Conservation (phyloP, 2,888 invertebrate species). For the Drosophila vallismaia region DNA sequence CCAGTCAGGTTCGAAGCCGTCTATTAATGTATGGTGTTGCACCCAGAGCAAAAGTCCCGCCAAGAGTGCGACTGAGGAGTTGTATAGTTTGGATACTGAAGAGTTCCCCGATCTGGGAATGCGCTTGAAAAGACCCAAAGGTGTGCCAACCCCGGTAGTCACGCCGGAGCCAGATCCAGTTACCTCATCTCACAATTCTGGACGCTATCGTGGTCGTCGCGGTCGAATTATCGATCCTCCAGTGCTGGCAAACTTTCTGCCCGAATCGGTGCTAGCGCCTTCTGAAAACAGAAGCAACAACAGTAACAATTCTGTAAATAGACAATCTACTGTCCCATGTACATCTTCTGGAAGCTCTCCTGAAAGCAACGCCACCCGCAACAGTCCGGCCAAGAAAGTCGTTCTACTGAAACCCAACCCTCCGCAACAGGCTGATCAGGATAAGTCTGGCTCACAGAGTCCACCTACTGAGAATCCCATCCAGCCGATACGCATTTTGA, state of each 20-base stretch:
- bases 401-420: neutral
- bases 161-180: neutral
- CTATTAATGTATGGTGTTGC: conserved; percentile 1
- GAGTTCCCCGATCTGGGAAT: conserved; percentile 19
- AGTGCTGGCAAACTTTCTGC: conserved; percentile 24
- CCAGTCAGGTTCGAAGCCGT: neutral
- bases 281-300: neutral
- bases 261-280: neutral
- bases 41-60: too few species aligned
- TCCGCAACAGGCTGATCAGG: neutral
- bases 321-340: neutral
- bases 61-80: neutral
- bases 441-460: neutral
- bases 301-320: neutral
- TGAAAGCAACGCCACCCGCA: too few species aligned
- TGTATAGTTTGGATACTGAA: neutral
- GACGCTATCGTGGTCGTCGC: neutral
- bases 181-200: neutral
- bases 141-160: neutral
- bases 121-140: neutral
- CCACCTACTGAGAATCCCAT: neutral
- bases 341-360: neutral
- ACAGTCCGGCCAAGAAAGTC: neutral
- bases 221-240: neutral
- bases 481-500: neutral